Evolutionary conservation across 2,797 vertebrate genomes (phyloP), one percentile per base, ranked within the genome.

Genomic region (Gymnothorax javanicus): DNA sequence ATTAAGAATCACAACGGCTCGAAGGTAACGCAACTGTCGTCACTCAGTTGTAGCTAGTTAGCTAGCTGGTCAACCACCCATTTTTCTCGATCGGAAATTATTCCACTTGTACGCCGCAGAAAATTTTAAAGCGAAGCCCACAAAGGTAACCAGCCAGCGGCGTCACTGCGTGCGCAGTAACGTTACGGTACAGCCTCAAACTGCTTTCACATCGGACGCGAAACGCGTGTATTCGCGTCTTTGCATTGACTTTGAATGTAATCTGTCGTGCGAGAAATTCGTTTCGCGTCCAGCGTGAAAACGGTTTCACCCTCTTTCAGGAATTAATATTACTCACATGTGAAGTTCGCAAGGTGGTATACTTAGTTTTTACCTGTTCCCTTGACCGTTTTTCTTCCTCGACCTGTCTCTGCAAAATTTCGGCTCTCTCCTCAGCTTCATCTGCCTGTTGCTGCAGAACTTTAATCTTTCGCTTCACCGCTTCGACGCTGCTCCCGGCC

Each of bases 391-490:
- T 97, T 93, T 99, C 97, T 84, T 95, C 96, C 89, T 97, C 97
- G 92, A 97, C 95, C 87, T 98, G 96, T 90, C 94, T 94, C 94
- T 97, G 96, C 88, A 98, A 95, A 3, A 91, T 92, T 90, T 97
- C 97, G 0, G 97, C 97, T 77, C 97, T 90, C 86, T 98, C 97
- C 89, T 97, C 97, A 0, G 97, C 97, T 25, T 97, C 97, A 71
- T 98, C 97, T 0, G 97, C 98, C 94, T 99, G 97, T 81, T 97
- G 96, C 95, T 98, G 97, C 91, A 99, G 95, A 87, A 98, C 96
- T 92, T 97, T 97, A 91, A 98, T 98, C 95, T 98, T 98, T 91
- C 97, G 97, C 94, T 98, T 98, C 91, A 99, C 98, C 11, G 97
- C 97, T 86, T 98, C 97, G 69, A 98, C 97, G 84, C 97, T 97